Conservation (phyloP, 2,888 invertebrate genomes). For the Imbricaverruca yamaguchii region DNA sequence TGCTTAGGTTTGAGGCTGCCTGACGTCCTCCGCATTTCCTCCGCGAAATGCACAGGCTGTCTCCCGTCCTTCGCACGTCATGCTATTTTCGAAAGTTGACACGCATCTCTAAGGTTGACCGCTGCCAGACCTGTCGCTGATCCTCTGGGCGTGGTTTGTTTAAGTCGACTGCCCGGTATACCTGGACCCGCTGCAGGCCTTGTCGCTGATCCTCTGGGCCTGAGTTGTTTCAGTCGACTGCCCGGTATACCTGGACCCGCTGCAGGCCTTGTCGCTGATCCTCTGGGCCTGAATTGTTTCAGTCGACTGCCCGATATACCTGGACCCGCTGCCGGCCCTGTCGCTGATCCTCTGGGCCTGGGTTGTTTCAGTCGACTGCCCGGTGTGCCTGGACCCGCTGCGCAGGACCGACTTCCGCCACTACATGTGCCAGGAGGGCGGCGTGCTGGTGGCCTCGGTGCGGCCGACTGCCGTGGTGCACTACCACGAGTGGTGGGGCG, state of each 20-base stretch:
- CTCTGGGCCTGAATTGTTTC: too few relatives aligned
- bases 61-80: too few relatives aligned
- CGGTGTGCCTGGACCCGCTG: background rate
- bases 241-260: background rate
- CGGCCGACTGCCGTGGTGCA: background rate
- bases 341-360: background rate
- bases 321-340: background rate
- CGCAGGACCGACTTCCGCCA: background rate
- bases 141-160: too few relatives aligned
- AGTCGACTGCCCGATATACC: too few relatives aligned
- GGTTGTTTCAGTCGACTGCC: background rate
- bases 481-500: background rate
- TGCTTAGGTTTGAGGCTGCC: too few relatives aligned
- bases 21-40: too few relatives aligned
- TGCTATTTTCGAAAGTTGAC: too few relatives aligned
- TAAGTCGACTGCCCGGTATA: too few relatives aligned
- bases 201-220: background rate
- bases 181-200: too few relatives aligned
- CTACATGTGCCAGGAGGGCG: background rate
- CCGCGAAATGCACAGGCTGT: too few relatives aligned
- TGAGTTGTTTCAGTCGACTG: background rate
- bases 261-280: background rate
- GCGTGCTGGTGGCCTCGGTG: background rate
- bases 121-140: too few relatives aligned
- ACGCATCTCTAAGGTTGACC: too few relatives aligned